phyloP scores from a whole-genome alignment of 2,113 vertebrate genomes.

The Myodes glareolus region DNA sequence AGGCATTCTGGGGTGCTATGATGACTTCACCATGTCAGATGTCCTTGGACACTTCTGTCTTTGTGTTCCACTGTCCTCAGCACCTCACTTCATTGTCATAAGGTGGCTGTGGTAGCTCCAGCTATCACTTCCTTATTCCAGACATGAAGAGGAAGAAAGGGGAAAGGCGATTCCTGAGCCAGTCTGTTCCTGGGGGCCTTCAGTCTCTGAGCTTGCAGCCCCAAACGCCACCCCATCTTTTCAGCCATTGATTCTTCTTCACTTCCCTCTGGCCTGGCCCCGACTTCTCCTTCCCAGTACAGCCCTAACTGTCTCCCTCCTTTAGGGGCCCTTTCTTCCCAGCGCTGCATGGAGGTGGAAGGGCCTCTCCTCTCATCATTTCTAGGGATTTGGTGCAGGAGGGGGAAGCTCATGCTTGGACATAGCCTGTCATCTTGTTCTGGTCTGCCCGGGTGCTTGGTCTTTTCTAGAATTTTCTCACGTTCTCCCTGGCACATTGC shows the following conservation, averaged over 20 bases:
- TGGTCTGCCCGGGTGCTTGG: constrained; percentile 10
- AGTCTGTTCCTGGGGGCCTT: background rate
- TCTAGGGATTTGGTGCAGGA: background rate
- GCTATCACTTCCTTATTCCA: background rate
- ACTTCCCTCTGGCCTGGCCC: background rate
- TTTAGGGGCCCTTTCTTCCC: background rate
- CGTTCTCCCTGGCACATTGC: background rate
- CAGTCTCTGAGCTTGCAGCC: background rate
- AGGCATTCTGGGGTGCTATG: background rate
- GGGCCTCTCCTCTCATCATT: background rate
- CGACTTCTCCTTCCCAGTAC: background rate
- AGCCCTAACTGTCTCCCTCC: background rate
- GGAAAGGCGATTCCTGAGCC: constrained; percentile 30
- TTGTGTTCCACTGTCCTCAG: background rate
- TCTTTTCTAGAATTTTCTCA: constrained; percentile 26
- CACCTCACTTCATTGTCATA: background rate
- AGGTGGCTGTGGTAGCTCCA: constrained; percentile 29
- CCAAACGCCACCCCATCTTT: background rate
- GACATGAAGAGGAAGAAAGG: constrained; percentile 10
- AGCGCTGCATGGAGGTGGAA: background rate
- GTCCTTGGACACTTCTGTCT: background rate
- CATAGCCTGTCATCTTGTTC: background rate
- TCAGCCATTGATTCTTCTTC: background rate
- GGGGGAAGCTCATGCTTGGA: background rate
- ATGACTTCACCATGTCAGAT: background rate